Base-by-base conservation (phyloP, 1,140 invertebrate genomes). In the Leptopilina clavipes region DNA sequence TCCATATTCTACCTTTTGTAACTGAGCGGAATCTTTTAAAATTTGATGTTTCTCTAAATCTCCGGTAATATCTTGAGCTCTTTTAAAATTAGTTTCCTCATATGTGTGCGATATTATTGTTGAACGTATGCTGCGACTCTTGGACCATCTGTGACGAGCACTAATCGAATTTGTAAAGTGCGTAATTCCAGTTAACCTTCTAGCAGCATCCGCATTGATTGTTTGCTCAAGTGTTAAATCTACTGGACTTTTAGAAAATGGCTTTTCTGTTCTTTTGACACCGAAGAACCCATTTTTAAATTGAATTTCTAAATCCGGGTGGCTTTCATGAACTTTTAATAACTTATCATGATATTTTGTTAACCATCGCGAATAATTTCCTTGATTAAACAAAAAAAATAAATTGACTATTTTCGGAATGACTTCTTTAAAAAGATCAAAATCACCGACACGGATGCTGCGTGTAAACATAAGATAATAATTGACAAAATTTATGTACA, bases 161-260 rank as follows among this genome's bases (percentile, higher is more conserved):
- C 65, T 70, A 44, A 85, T 82, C 2, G 79, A 83, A 56, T 83
- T 81, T 2, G 81, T 82, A 56, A 80, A 75, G 56, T 82, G 75
- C 14, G 54, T 72, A 65, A 82, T 79, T 73, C 76, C 82, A 11
- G 25, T 81, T 6, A 81, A 54, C 14, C 65, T 70, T 72, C 74
- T 80, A 56, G 75, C 81, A 25, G 81, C 81, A 74, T 83, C 81
- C 10, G 79, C 81, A 81, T 84, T 84, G 48, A 85, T 77, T 1
- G 82, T 85, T 72, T 83, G 81, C 75, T 85, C 81, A 18, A 83
- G 31, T 1, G 73, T 76, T 7, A 81, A 74, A 79, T 83, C 79
- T 19, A 77, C 71, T 17, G 75, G 76, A 74, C 73, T 73, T 72
- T 77, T 0, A 25, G 77, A 83, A 72, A 81, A 78, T 19, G 71